These are phyloP conservation scores for Aramus guarauna DNA, from an alignment of 2,113 vertebrate genomes.

Conservation along the genomic window DNA sequence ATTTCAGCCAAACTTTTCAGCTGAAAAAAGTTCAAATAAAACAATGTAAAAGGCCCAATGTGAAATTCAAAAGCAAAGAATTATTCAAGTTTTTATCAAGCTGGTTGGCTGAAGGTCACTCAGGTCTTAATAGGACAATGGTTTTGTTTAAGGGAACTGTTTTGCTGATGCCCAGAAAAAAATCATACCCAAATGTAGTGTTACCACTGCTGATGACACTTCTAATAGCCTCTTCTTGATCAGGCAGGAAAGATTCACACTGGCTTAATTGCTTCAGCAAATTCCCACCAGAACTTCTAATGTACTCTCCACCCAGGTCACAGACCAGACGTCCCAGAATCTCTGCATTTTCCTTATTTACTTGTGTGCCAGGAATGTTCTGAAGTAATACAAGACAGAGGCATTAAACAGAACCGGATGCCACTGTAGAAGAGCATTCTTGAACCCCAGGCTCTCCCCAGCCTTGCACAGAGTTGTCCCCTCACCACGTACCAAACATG, in stretches of 20 bases:
- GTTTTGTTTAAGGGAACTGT: background rate
- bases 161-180: background rate
- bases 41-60: background rate
- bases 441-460: background rate
- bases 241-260: slow-evolving; percentile 47
- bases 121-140: background rate
- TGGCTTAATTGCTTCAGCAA: slow-evolving; percentile 27
- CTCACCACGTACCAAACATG: slow-evolving; percentile 40
- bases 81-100: background rate
- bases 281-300: background rate
- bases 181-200: slow-evolving; percentile 49
- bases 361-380: background rate
- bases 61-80: rapidly evolving
- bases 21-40: background rate
- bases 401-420: background rate
- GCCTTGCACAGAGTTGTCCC: background rate
- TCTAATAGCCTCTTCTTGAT: slow-evolving; percentile 53
- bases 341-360: background rate
- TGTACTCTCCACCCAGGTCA: slow-evolving; percentile 38
- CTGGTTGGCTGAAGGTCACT: background rate
- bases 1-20: background rate
- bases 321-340: slow-evolving; percentile 59
- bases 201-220: slow-evolving; percentile 10
- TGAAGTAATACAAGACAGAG: background rate
- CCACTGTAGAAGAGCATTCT: background rate